These are phyloP conservation scores for Ophonus ardosiacus DNA, from an alignment of 2,888 invertebrate genomes.

Conservation along the genomic window DNA sequence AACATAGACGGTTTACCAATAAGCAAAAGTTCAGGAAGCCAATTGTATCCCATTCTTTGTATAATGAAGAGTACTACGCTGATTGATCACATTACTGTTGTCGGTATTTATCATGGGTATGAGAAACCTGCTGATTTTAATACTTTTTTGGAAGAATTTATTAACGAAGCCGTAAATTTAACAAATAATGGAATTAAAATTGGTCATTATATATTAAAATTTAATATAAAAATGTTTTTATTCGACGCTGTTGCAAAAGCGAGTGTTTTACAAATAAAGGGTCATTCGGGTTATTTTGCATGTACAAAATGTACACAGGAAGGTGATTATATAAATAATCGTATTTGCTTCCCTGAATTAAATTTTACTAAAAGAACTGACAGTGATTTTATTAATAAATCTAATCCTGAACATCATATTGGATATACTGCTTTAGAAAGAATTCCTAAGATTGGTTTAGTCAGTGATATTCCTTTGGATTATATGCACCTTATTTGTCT, in stretches of 20 bases:
- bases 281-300: slow-evolving; percentile 66
- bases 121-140: slow-evolving; percentile 66
- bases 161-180: slow-evolving; percentile 64
- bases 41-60: slow-evolving; percentile 67
- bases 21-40: slow-evolving; percentile 65
- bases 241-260: slow-evolving; percentile 67
- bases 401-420: slow-evolving; percentile 66
- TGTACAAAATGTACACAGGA: slow-evolving; percentile 66
- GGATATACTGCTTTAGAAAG: slow-evolving; percentile 65
- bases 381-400: slow-evolving; percentile 58
- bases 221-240: slow-evolving; percentile 64
- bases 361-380: slow-evolving; percentile 59
- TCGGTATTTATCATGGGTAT: slow-evolving; percentile 66
- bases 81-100: slow-evolving; percentile 65
- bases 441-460: slow-evolving; percentile 67
- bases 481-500: slow-evolving; percentile 65
- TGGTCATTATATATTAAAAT: slow-evolving; percentile 56
- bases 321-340: slow-evolving; percentile 61
- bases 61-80: slow-evolving; percentile 57
- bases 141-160: slow-evolving; percentile 55
- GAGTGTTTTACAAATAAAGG: slow-evolving; percentile 65
- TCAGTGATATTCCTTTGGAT: slow-evolving; percentile 67
- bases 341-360: slow-evolving; percentile 65
- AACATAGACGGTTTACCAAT: slow-evolving; percentile 61
- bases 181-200: slow-evolving; percentile 63